These are phyloP conservation scores for Latheticus oryzae DNA, from an alignment of 2,888 invertebrate genomes.

Conservation along the genomic window DNA sequence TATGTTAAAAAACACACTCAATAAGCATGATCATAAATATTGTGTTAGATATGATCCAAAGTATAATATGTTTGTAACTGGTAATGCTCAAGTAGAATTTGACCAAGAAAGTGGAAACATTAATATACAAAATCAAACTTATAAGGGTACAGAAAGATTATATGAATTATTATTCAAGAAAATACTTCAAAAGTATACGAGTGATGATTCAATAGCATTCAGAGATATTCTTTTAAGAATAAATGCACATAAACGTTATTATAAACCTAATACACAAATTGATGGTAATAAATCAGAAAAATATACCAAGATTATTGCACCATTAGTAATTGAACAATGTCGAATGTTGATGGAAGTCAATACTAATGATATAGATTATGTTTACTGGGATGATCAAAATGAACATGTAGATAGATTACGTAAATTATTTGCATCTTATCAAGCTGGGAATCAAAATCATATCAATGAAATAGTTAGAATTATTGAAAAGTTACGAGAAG, in stretches of 20 bases:
- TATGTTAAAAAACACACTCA: slow-evolving; percentile 17
- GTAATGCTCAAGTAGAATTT: slow-evolving; percentile 21
- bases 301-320: slow-evolving; percentile 35
- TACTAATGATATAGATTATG: slow-evolving; percentile 32
- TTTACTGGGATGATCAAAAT: slow-evolving; percentile 49
- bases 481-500: slow-evolving; percentile 41
- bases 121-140: slow-evolving; percentile 33
- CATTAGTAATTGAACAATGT: slow-evolving; percentile 1
- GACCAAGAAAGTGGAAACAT: too few relatives aligned
- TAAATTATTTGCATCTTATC: slow-evolving; percentile 43
- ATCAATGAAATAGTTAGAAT: slow-evolving; percentile 44
- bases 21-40: slow-evolving; percentile 41
- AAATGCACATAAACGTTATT: slow-evolving; percentile 34
- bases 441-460: slow-evolving; percentile 40
- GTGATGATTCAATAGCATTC: slow-evolving; percentile 12
- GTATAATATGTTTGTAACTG: slow-evolving; percentile 23
- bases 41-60: slow-evolving; percentile 34
- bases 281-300: slow-evolving; percentile 36
- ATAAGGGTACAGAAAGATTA: slow-evolving; percentile 25
- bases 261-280: slow-evolving; percentile 24
- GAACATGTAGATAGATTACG: slow-evolving; percentile 44
- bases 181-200: slow-evolving; percentile 19
- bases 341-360: slow-evolving; percentile 21
- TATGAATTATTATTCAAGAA: slow-evolving; percentile 43
- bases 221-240: slow-evolving; percentile 30